A percentile compares a stretch with the other conserved stretches of the same genome.
These are phyloP conservation scores for Dissostichus mawsoni DNA, from an alignment of 2,113 vertebrate species.

Conservation along the genomic window DNA sequence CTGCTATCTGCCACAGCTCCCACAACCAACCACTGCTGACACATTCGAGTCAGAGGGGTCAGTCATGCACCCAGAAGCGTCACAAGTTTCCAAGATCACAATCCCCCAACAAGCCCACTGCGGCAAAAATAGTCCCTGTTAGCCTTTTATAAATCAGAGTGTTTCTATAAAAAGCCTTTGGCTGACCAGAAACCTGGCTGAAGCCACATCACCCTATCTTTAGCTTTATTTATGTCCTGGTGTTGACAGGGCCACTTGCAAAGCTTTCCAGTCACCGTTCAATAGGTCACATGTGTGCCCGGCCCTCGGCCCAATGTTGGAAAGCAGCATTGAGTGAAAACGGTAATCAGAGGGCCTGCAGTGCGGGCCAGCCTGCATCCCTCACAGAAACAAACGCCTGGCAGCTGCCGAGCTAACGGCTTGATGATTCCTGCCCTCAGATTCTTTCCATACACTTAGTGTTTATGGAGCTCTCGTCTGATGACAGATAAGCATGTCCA, in stretches of 20 bases:
- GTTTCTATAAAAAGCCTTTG: conserved; percentile 90
- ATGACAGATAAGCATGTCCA: conserved; percentile 67
- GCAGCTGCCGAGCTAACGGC: conserved; percentile 76
- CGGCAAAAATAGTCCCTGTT: conserved; percentile 87
- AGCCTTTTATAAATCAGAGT: conserved; percentile 90
- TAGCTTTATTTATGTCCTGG: conserved; percentile 90
- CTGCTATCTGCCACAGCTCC: conserved; percentile 65
- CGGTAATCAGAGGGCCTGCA: conserved; percentile 52
- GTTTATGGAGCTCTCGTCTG: conserved; percentile 69
- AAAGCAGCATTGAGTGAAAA: conserved; percentile 73
- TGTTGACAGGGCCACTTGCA: conserved; percentile 89
- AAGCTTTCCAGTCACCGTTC: conserved; percentile 85
- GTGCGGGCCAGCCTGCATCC: conserved; percentile 47
- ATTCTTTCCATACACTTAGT: conserved; percentile 82
- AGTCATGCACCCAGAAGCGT: conserved; percentile 80
- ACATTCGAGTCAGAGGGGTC: conserved; percentile 79
- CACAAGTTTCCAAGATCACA: conserved; percentile 83
- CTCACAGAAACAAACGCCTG: conserved; percentile 65
- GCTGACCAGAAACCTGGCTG: conserved; percentile 80
- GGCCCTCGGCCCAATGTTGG: conserved; percentile 60
- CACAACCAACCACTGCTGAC: conserved; percentile 67
- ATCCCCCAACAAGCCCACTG: conserved; percentile 54
- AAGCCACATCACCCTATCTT: conserved; percentile 84
- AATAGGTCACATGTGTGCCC: conserved; percentile 79
- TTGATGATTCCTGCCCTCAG: conserved; percentile 62